Evolutionary conservation across 2,888 invertebrate genomes (phyloP), one percentile per base, ranked within the genome.

Genomic region (Standfussiana lucernea): DNA sequence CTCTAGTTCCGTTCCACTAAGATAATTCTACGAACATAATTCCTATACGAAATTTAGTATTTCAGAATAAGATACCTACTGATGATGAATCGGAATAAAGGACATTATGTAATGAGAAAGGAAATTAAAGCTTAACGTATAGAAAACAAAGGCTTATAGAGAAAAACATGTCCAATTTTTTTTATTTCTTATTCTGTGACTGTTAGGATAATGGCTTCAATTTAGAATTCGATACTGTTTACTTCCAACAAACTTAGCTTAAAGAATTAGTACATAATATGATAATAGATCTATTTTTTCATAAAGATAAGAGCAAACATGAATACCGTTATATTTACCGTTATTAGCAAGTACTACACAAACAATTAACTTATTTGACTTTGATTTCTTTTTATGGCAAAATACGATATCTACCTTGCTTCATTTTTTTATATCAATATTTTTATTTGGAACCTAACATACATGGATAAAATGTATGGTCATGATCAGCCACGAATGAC

Each of bases 211-310:
- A 24, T 66, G 24, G 24, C 28, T 76, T 65, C 13, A 77, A 72
- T 82, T 69, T 47, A 28, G 2, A 40, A 72, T 78, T 1, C 5
- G 11, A 24, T 50, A 65, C n/a, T 61, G 56, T 65, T 59, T 21
- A 32, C 42, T 28, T 18, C 15, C 62, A 56, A 24, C 42, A 71
- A 13, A 28, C 56, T 56, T 77, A 18, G 62, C 45, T 13, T 32
- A 32, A n/a, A 15, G 2, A 62, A 62, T 70, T 78, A 62, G 37
- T 37, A 50, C 56, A 45, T 56, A 21, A 40, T n/a, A 47, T 74
- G 35, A 50, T 59, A 73, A 59, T 11, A 59, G 24, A 28, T 65
- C 24, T 59, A 42, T 47, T 70, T n/a, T 50, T 65, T 40, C n/a
- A 7, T 10, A 13, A 7, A 53, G 7, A 28, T 35, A 42, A 42